Evolutionary conservation across 2,797 vertebrate species (phyloP), one percentile per base, ranked within the genome.

Genomic region (Monodelphis domestica): DNA sequence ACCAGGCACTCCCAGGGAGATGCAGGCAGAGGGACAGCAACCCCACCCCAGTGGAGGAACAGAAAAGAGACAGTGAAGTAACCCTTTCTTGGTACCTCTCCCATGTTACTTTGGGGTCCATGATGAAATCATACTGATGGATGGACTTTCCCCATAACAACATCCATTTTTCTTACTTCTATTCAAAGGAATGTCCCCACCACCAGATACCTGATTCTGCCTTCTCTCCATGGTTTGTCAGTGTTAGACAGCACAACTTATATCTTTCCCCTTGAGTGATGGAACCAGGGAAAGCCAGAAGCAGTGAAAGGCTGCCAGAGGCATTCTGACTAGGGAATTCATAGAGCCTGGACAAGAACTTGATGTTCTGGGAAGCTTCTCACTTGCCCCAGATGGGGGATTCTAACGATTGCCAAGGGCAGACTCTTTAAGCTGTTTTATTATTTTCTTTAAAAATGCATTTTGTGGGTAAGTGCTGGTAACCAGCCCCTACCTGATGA

Each of bases 1-100:
- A 78, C 70, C 70, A 78, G 70, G 70, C 70, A 78, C 70, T 78
- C 70, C 70, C 70, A 84, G 70, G 70, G 70, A 50, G 70, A 84
- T 84, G 38, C 70, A 78, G 70, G 70, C 70, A 78, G 70, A 78
- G 70, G 70, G 70, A 78, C 70, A 45, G 38, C 21, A 84, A 70
- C 70, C 38, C 70, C 70, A 3, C 70, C 70, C 70, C 70, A 84
- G 33, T 26, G 7, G 21, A 84, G 38, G 24, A 84, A 50, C n/a
- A 38, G 38, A 84, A 45, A 84, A 84, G 21, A 84, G 38, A 84
- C 24, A 28, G 70, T 45, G 50, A 84, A 84, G 38, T 84, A 84
- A 50, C 70, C 70, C 70, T 50, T 84, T 84, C 38, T 84, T 84
- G 70, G 33, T 45, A 50, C 70, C 38, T 50, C 24, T 26, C 24